A percentile compares a stretch with the other conserved stretches of the same genome.
Evolutionary conservation across 2,797 vertebrate species (phyloP).

Genomic region (Paguma larvata): DNA sequence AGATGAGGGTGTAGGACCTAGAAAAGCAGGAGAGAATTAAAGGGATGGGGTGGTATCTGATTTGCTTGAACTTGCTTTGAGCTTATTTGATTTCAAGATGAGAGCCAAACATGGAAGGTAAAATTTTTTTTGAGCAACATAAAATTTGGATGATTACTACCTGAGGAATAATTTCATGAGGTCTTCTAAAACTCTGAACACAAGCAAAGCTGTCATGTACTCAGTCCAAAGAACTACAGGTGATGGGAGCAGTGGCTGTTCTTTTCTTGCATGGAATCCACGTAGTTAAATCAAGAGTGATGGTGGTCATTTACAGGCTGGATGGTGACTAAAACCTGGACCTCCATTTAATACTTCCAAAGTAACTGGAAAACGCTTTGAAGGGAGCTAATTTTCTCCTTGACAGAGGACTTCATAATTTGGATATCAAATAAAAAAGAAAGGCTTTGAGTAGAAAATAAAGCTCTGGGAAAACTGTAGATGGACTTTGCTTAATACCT

Average conservation of each 20-base stretch:
- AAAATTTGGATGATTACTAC: neutral
- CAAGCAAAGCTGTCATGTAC: neutral
- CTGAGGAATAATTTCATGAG: neutral
- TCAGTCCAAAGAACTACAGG: too few species aligned
- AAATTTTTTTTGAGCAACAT: neutral
- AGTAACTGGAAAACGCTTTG: neutral
- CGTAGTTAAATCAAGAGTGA: neutral
- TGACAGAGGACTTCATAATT: neutral
- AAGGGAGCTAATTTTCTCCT: neutral
- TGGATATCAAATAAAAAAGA: neutral
- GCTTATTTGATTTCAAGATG: neutral
- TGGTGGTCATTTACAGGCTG: neutral
- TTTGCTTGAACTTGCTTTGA: neutral
- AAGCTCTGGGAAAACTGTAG: neutral
- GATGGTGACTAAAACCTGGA: neutral
- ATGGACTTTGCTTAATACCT: neutral
- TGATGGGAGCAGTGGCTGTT: accelerated
- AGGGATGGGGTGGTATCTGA: neutral
- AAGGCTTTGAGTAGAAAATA: neutral
- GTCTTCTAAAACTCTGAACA: neutral
- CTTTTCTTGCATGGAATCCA: neutral
- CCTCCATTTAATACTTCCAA: neutral
- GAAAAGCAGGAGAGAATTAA: neutral
- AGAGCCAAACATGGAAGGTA: neutral
- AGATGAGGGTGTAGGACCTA: neutral